Percentiles rank a stretch among this genome's conserved stretches.
Conservation (phyloP, 2,888 invertebrate genomes). For the Leptinotarsa juncta region DNA sequence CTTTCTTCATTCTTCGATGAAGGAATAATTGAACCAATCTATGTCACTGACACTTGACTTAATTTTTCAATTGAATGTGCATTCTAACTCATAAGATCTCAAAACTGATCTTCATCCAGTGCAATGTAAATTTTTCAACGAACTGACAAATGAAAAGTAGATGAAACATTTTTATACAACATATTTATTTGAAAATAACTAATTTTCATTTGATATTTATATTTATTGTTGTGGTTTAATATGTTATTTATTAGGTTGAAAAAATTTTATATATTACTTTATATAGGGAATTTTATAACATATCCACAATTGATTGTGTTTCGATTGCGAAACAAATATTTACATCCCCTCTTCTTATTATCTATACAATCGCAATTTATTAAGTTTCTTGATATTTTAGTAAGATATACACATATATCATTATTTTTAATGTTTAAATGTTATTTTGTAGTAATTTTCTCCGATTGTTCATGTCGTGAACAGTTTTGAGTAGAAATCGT, state of each 20-base stretch:
- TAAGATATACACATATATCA: not conserved
- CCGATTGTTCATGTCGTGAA: conserved; percentile 49
- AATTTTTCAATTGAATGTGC: conserved; percentile 39
- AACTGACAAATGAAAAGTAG: conserved; percentile 14
- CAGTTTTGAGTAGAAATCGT: conserved; percentile 41
- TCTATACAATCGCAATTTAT: conserved; percentile 35
- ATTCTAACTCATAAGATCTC: conserved; percentile 38
- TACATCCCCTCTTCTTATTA: conserved; percentile 3
- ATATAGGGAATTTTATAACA: conserved; percentile 17
- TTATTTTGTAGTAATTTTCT: conserved; percentile 47
- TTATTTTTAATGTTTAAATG: conserved; percentile 44
- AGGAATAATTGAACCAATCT: not conserved
- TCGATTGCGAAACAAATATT: conserved; percentile 7
- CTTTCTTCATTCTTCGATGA: too few species aligned
- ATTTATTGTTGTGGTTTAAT: conserved; percentile 18
- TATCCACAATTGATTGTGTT: conserved; percentile 12
- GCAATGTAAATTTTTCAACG: not conserved
- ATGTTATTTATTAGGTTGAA: conserved; percentile 35
- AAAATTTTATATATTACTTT: conserved; percentile 23
- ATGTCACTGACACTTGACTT: conserved; percentile 19
- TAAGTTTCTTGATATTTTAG: conserved; percentile 32
- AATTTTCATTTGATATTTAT: conserved; percentile 13
- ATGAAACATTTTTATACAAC: conserved; percentile 12
- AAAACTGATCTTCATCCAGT: conserved; percentile 33
- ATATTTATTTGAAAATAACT: conserved; percentile 15